Percentiles rank a stretch among this genome's conserved stretches.
Conservation (phyloP, 2,113 vertebrate genomes). For the Poecile atricapillus region DNA sequence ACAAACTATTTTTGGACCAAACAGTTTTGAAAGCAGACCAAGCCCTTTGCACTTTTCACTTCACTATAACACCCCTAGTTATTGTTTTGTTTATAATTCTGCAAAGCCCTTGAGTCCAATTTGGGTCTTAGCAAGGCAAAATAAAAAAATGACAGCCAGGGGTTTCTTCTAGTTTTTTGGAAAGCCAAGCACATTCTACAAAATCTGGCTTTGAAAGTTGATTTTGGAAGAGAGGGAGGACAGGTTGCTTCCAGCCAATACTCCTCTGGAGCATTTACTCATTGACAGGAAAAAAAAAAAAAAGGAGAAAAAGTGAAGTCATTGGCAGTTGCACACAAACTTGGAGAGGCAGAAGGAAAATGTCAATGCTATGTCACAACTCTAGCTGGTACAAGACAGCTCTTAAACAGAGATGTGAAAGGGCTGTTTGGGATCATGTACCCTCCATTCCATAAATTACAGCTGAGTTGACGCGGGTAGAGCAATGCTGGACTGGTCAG, state of each 20-base stretch:
- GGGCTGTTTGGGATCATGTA: slow-evolving; percentile 46
- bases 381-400: slow-evolving; percentile 32
- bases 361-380: slow-evolving; percentile 32
- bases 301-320: neutral
- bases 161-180: neutral
- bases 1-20: neutral
- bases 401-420: slow-evolving; percentile 51
- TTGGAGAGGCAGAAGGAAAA: slow-evolving; percentile 37
- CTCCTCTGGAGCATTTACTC: neutral
- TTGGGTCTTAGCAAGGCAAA: neutral
- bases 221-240: neutral
- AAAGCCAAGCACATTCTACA: neutral
- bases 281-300: neutral
- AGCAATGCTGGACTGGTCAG: neutral
- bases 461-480: neutral
- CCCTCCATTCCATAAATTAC: slow-evolving; percentile 41
- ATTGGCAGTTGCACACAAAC: neutral
- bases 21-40: neutral
- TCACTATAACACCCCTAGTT: neutral
- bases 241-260: neutral
- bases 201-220: neutral
- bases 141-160: neutral
- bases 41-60: neutral
- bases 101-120: neutral
- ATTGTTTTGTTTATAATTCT: neutral